Base-by-base conservation (phyloP, 2,797 vertebrate species). In the Phrynocephalus guinanensis region DNA sequence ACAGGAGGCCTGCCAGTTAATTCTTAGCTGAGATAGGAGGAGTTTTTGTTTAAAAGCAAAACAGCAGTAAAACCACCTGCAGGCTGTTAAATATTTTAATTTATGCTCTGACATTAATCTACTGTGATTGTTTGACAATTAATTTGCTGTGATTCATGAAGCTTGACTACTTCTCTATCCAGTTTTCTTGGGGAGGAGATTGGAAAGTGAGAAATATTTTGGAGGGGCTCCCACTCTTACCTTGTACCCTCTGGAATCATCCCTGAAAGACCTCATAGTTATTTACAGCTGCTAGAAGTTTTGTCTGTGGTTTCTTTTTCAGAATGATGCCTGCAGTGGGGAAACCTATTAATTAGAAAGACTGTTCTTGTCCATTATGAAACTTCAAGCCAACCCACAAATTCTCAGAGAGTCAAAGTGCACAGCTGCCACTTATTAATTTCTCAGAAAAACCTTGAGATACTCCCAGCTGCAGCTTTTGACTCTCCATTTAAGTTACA, bases 271-370 rank as follows among this genome's bases (percentile, higher is more conserved):
- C 48, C 44, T 1, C 56, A 56, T 56, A 60, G 73, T 60, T 87
- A 78, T 87, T 78, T 83, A 68, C 73, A 77, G 73, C 73, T 83
- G 86, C 67, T 83, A 70, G 66, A 87, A 78, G 73, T 22, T 78
- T 60, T 44, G 22, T 60, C 72, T 63, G 77, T 48, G 26, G 30
- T 60, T 87, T 83, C 66, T 78, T 75, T 87, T 83, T 26, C 33
- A 78, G 75, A 56, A 71, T 60, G 56, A 78, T 79, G 30, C 38
- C 30, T 83, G 50, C 66, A 71, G 28, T 71, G 73, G 86, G 81
- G 78, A 83, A 87, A 77, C 66, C 81, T 79, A 87, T 79, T 83
- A 87, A 83, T 87, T 87, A 79, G 66, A 78, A 33, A 78, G 50
- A 83, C 66, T 24, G 30, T 60, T 87, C 75, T 7, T 87, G 63